Conservation (phyloP, 2,113 vertebrate species). For the Ovibos moschatus region DNA sequence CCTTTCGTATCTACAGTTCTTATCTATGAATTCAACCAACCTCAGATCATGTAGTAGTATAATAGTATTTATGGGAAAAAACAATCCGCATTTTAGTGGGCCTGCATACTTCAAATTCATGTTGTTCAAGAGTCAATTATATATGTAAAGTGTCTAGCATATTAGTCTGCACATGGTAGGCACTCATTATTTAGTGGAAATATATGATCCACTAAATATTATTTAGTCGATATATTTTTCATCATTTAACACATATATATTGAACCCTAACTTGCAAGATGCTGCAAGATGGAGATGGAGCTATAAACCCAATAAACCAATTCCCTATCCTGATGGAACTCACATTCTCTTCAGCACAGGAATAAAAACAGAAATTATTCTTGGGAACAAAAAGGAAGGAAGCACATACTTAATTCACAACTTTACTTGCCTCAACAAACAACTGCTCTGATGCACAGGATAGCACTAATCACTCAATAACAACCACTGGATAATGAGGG, state of each 20-base stretch:
- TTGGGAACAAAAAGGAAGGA: background rate
- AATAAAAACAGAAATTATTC: background rate
- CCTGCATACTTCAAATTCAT: background rate
- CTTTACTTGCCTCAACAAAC: background rate
- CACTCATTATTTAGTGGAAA: background rate
- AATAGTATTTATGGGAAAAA: background rate
- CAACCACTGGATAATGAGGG: slow-evolving; percentile 14
- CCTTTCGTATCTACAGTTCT: background rate
- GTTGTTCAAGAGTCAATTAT: background rate
- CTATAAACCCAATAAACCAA: background rate
- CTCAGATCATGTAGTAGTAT: background rate
- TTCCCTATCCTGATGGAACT: background rate
- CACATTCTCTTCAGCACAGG: background rate
- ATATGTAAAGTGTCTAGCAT: background rate
- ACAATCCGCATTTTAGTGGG: background rate
- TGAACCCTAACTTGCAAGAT: background rate
- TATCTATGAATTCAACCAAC: background rate
- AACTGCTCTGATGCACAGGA: background rate
- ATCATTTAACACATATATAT: background rate
- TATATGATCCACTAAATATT: background rate
- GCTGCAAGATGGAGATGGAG: background rate
- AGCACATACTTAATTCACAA: slow-evolving; percentile 4
- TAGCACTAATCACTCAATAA: background rate
- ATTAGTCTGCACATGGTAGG: background rate
- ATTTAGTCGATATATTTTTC: background rate